Evolutionary conservation across 2,888 invertebrate species (phyloP), one percentile per base, ranked within the genome.

Genomic region (Pyrrhosoma nymphula): DNA sequence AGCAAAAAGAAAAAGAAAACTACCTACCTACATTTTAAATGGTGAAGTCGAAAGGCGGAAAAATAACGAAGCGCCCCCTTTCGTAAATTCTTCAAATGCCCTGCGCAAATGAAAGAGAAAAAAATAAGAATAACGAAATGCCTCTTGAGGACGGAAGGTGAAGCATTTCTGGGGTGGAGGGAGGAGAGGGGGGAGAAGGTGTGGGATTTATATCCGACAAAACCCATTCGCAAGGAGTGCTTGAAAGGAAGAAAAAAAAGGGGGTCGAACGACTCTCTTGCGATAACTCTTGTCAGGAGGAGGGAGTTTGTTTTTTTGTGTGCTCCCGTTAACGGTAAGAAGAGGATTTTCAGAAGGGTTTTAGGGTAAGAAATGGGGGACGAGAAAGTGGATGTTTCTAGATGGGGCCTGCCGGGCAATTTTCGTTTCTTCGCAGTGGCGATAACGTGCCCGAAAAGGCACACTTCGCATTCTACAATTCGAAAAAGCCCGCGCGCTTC

Each of bases 21-120:
- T n/a, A n/a, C 2, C 47, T 47, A 47, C 47, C 47, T 82, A 35
- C 82, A 30, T 82, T 82, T 82, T 35, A 35, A 82, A 35, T 16
- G 82, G 35, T 6, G 82, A 82, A 35, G 82, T 82, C 82, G 82
- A 82, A 82, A 35, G 35, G 82, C 82, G 82, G 82, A 82, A 82
- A 75, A 82, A 82, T 82, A 82, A 82, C 82, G 82, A 82, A 82
- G 82, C 35, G 18, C 60, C 60, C 20, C 82, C 82, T 82, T 12
- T 18, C 82, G 35, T 82, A 82, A 82, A 82, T 82, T 82, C n/a
- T 82, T 82, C 82, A 82, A 82, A 82, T 14, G 82, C 30, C 35
- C 35, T 3, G 16, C 82, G 82, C 47, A 47, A 82, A 82, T 82
- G 26, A 82, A 47, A 8, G 47, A 47, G 47, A 47, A 82, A 82